Evolutionary conservation across 2,797 vertebrate species (phyloP).

Genomic region (Lutjanus campechanus): DNA sequence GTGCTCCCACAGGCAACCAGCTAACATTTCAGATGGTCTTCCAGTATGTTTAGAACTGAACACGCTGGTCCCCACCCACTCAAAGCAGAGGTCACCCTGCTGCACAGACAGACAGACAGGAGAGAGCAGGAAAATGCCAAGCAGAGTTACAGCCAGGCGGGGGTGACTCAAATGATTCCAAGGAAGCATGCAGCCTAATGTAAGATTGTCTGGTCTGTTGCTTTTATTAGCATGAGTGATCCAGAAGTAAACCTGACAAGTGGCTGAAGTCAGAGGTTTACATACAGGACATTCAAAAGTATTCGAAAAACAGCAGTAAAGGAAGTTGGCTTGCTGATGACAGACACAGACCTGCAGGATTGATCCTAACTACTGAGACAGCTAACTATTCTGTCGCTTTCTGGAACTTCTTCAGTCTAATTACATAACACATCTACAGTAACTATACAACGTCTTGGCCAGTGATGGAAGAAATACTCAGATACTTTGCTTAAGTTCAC

Average conservation of each 20-base stretch:
- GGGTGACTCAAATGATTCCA: constrained; percentile 9
- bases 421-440: constrained; percentile 3
- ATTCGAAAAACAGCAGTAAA: constrained; percentile 25
- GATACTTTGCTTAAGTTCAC: neutral
- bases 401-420: constrained; percentile 23
- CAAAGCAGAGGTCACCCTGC: constrained; percentile 74
- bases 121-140: constrained; percentile 48
- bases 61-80: constrained; percentile 62
- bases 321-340: constrained; percentile 53
- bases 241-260: constrained; percentile 29
- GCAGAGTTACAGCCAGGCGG: constrained; percentile 35
- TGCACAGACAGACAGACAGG: constrained; percentile 27
- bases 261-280: constrained; percentile 30
- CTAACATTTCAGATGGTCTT: constrained; percentile 74
- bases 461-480: neutral
- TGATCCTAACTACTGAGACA: constrained; percentile 23
- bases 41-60: constrained; percentile 72
- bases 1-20: constrained; percentile 53
- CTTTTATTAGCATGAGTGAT: constrained; percentile 19
- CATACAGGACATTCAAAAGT: constrained; percentile 22
- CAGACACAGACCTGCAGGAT: constrained; percentile 60
- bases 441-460: constrained; percentile 8
- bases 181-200: neutral
- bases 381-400: constrained; percentile 12
- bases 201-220: neutral